phyloP scores from a whole-genome alignment of 2,113 vertebrate species.

The Eulemur rufifrons region DNA sequence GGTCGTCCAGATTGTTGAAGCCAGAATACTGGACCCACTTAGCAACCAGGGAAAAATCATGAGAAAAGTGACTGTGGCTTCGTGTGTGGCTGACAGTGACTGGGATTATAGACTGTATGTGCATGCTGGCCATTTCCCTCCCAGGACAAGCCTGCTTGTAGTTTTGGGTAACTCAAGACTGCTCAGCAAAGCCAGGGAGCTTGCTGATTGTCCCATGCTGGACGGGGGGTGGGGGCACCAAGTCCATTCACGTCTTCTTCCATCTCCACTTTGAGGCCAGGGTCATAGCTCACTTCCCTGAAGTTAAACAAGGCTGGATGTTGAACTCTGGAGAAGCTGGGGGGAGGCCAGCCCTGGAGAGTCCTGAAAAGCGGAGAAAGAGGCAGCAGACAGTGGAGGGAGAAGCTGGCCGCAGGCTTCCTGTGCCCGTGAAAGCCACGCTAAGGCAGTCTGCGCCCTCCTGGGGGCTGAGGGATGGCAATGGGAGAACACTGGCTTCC shows the following conservation, averaged over 20 bases:
- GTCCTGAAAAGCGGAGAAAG: not conserved
- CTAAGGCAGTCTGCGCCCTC: not conserved
- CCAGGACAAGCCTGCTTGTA: not conserved
- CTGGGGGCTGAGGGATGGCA: not conserved
- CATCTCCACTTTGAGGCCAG: not conserved
- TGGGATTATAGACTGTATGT: not conserved
- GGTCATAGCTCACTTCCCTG: not conserved
- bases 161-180: not conserved
- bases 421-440: not conserved
- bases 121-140: not conserved
- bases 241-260: not conserved
- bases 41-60: not conserved
- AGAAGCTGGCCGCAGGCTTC: not conserved
- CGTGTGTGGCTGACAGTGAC: not conserved
- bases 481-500: not conserved
- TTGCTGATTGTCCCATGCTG: not conserved
- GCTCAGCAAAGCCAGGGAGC: not conserved
- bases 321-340: not conserved
- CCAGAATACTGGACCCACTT: not conserved
- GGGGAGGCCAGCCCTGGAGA: not conserved
- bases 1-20: not conserved
- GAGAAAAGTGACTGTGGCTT: too few relatives aligned
- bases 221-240: rapidly evolving
- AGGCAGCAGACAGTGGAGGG: not conserved
- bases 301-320: not conserved